These are phyloP conservation scores for Cantharis flavilabris DNA, from an alignment of 2,888 invertebrate genomes.

Conservation along the genomic window DNA sequence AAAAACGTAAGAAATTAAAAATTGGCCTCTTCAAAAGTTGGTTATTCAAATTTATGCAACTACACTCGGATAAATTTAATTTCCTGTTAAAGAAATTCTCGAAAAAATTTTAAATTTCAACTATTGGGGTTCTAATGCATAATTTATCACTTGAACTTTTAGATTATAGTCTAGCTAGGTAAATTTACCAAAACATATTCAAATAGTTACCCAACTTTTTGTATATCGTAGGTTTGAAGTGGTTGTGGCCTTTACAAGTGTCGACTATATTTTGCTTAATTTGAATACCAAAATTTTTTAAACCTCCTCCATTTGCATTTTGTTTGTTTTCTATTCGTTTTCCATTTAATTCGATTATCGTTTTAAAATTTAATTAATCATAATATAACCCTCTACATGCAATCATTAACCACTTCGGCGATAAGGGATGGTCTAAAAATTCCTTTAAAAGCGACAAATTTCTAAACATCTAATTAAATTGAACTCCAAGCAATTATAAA, in stretches of 20 bases:
- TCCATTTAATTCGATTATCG: not conserved
- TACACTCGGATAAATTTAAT: not conserved
- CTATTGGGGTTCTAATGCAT: not conserved
- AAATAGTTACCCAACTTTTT: not conserved
- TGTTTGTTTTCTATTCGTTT: not conserved
- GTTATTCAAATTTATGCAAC: not conserved
- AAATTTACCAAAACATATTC: not conserved
- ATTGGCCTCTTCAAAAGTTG: not conserved
- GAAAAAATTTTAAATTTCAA: not conserved
- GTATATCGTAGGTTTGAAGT: not conserved
- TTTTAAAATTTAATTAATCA: not conserved
- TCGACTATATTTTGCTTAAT: not conserved
- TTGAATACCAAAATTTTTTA: not conserved
- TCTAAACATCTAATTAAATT: not conserved
- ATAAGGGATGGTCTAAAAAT: not conserved
- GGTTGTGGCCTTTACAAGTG: not conserved
- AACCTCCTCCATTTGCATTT: not conserved
- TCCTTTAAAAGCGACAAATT: not conserved
- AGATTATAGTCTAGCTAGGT: not conserved
- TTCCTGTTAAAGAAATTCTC: not conserved
- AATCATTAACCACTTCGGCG: not conserved
- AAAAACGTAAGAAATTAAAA: not conserved
- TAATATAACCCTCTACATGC: not conserved
- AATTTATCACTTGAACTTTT: not conserved
- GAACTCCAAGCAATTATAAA: not conserved